phyloP scores from a whole-genome alignment of 2,797 vertebrate genomes.

The Heliangelus exortis region DNA sequence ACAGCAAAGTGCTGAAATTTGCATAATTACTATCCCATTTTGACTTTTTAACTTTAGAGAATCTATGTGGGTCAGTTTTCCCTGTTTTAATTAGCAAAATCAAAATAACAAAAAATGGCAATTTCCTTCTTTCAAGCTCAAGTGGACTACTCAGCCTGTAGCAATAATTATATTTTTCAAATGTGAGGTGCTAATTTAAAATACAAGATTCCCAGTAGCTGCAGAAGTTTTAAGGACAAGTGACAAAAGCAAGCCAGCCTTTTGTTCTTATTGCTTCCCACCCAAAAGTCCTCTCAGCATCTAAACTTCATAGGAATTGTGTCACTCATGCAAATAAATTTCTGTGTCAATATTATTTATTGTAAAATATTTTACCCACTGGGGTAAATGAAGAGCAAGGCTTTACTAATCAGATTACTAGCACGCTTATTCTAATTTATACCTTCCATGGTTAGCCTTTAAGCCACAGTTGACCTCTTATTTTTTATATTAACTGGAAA shows the following conservation, averaged over 20 bases:
- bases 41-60: conserved; percentile 72
- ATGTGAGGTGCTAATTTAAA: conserved; percentile 74
- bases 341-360: conserved; percentile 68
- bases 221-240: conserved; percentile 65
- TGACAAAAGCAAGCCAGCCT: conserved; percentile 17
- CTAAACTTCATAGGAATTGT: conserved; percentile 14
- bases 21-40: conserved; percentile 69
- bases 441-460: conserved; percentile 54
- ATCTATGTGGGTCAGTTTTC: conserved; percentile 69
- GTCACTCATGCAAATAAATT: conserved; percentile 56
- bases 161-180: conserved; percentile 79
- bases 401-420: conserved; percentile 66
- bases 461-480: conserved; percentile 72
- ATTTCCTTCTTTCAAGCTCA: conserved; percentile 60
- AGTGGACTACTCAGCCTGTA: conserved; percentile 68
- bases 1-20: conserved; percentile 37
- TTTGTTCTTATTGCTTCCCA: conserved; percentile 26
- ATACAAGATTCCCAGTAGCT: conserved; percentile 69
- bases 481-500: conserved; percentile 80
- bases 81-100: conserved; percentile 72
- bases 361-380: conserved; percentile 61
- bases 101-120: conserved; percentile 71
- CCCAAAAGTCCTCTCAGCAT: not conserved
- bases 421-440: conserved; percentile 68
- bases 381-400: conserved; percentile 47